Conservation (phyloP, 92 coral and sea anemone species). For the Nematostella vectensis region DNA sequence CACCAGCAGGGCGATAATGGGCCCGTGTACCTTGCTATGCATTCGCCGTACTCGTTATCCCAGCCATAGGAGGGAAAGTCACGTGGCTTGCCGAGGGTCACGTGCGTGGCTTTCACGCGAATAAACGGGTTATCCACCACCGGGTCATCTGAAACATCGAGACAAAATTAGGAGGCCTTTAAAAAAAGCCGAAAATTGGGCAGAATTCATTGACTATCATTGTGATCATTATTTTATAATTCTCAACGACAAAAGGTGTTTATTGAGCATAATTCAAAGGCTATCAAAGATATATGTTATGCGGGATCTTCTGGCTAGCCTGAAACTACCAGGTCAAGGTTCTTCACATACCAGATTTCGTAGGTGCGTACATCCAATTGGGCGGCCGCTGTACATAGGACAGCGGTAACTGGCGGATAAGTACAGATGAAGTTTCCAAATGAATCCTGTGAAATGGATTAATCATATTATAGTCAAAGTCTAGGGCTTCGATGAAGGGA, state of each 20-base stretch:
- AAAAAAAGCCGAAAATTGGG: no score
- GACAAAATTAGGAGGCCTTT: no score
- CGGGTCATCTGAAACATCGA: slow-evolving; percentile 26
- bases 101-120: slow-evolving; percentile 23
- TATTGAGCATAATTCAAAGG: no score
- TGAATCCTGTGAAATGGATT: slow-evolving; percentile 37
- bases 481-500: no score
- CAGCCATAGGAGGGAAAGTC: slow-evolving; percentile 75
- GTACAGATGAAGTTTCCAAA: slow-evolving; percentile 57
- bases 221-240: no score
- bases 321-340: no score
- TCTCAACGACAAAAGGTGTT: no score
- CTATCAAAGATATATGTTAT: no score
- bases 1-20: no score
- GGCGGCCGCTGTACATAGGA: slow-evolving; percentile 32
- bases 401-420: slow-evolving; percentile 56
- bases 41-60: slow-evolving; percentile 66
- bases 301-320: no score
- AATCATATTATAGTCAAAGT: no score
- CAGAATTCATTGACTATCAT: no score
- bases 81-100: slow-evolving; percentile 57
- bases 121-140: slow-evolving; percentile 40
- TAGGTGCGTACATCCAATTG: slow-evolving; percentile 55
- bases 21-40: slow-evolving; percentile 46
- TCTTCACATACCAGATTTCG: slow-evolving; percentile 44